Conservation (phyloP, 1,140 invertebrate species). For the Papilio glaucus region DNA sequence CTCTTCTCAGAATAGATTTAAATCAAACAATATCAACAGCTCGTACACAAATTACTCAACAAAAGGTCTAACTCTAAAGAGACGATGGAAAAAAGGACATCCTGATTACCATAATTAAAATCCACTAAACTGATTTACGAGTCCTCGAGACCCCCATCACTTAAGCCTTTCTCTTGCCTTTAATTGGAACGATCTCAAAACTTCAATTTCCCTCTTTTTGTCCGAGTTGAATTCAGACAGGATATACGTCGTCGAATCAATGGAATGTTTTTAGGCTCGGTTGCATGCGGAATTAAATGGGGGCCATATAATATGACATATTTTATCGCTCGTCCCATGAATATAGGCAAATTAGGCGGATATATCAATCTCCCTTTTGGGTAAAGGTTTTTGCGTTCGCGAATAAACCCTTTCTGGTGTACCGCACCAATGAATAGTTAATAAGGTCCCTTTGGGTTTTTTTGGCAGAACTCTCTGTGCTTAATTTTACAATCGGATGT, state of each 20-base stretch:
- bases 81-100: constrained; percentile 67
- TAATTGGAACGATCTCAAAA: constrained; percentile 77
- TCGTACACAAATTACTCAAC: constrained; percentile 64
- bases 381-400: constrained; percentile 50
- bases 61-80: constrained; percentile 63
- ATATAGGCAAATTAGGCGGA: constrained; percentile 77
- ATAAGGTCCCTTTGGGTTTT: constrained; percentile 51
- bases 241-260: constrained; percentile 68
- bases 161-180: constrained; percentile 70
- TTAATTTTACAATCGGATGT: constrained; percentile 43
- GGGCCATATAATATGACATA: constrained; percentile 75
- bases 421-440: constrained; percentile 72
- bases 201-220: constrained; percentile 70
- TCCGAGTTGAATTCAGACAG: constrained; percentile 60
- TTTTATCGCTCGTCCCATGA: constrained; percentile 62
- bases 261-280: constrained; percentile 69
- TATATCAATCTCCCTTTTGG: constrained; percentile 68
- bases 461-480: constrained; percentile 40
- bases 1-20: constrained; percentile 30
- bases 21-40: constrained; percentile 48
- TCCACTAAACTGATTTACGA: constrained; percentile 77
- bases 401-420: constrained; percentile 53
- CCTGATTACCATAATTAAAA: constrained; percentile 80
- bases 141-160: constrained; percentile 71
- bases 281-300: constrained; percentile 61